Base-by-base conservation (phyloP, 2,888 invertebrate species). In the Diachrysia chrysitis region DNA sequence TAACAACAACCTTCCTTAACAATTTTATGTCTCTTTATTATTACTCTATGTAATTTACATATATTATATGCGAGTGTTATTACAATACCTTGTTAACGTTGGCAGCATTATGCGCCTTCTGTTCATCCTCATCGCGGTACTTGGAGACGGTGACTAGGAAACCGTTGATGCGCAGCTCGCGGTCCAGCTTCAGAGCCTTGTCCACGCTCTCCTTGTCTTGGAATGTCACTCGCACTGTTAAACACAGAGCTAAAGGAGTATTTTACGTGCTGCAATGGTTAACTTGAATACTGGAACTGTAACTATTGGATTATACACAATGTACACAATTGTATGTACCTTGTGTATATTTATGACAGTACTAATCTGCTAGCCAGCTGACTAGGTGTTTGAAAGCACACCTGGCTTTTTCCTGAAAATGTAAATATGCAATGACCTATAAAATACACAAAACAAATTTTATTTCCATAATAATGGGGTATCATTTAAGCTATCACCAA, bases 91-190 rank as follows among this genome's bases (percentile, higher is more conserved):
- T 93, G 81, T 92, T 93, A 9, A 86, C 86, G 76, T 91, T 93
- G 62, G 94, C 91, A 16, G 91, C 81, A 55, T 81, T 86, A 82
- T 93, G 94, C 48, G 92, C 93, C 88, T 94, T 94, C 89, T 94
- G 94, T 69, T 95, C 95, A 67, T 95, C 95, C 73, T 95, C 95
- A 73, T 95, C 95, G 68, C 95, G 88, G 89, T 94, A 95, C 90
- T 94, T 94, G 87, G 93, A 90, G 63, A 95, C 94, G 83, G 95
- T 95, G 73, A 95, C 93, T 56, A 94, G 90, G 91, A 95, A 95
- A 16, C 95, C 95, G 88, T 95, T 95, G 88, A 95, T 92, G 88
- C 95, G 94, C 86, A 95, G 89, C 91, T 95, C 95, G 71, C 95
- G 92, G 85, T 95, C 95, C 87, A 95, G 82, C 89, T 93, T 94